Evolutionary conservation across 1,140 invertebrate genomes (phyloP), one percentile per base, ranked within the genome.

Genomic region (Sipha flava): DNA sequence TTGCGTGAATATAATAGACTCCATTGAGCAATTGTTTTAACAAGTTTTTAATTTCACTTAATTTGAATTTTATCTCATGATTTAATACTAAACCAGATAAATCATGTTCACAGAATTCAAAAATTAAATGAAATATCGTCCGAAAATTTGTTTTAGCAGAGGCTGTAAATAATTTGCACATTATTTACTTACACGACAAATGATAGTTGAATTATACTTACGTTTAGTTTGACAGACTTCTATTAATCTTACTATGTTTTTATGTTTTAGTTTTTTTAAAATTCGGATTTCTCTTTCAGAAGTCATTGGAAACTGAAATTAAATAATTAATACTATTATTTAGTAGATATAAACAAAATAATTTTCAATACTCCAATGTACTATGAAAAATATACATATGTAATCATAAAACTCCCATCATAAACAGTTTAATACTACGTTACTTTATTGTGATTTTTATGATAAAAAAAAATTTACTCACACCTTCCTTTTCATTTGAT

Each of bases 61-160:
- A 88, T 88, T 91, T 92, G 85, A 99, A 98, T 88, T 97, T 97
- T 0, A 99, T 96, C 85, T 96, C 95, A 5, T 92, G 91, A 87
- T 99, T 99, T 9, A 95, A 98, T 4, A 99, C 85, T 40, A 99
- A 88, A 9, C 98, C 98, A 34, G 98, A 98, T 64, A 99, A 87
- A 88, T 99, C 98, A 85, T 99, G 97, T 85, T 99, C 98, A 87
- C 97, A 99, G 85, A 99, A 99, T 82, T 99, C 97, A 87, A 99
- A 99, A 0, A 99, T 94, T 80, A 99, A 87, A 85, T 97, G 99
- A 85, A 99, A 54, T 26, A 7, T 23, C 2, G 21, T 7, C 9
- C 12, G 21, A 23, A 43, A 6, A 43, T 12, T 43, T 10, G 10
- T 43, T 12, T 43, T 5, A 43, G 1, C 14, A 43, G n/a, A 43